Evolutionary conservation across 2,113 vertebrate genomes (phyloP).

Genomic region (Elaphurus davidianus): DNA sequence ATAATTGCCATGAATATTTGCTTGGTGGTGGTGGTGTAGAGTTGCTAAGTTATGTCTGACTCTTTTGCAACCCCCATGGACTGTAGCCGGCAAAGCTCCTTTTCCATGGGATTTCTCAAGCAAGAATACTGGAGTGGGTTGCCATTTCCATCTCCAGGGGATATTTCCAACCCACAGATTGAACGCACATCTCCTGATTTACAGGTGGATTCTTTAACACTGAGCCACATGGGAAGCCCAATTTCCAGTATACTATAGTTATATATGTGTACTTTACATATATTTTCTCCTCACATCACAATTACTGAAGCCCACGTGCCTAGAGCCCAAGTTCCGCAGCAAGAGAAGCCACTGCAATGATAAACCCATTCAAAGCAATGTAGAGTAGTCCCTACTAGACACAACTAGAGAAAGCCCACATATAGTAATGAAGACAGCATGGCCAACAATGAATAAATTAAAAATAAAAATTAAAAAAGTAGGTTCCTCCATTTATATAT

Average conservation of each 20-base stretch:
- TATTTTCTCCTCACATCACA: background rate
- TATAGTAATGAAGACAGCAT: background rate
- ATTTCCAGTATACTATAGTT: background rate
- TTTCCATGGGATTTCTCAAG: background rate
- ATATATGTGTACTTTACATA: background rate
- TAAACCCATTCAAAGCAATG: background rate
- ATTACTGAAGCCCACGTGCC: background rate
- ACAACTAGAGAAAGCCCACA: background rate
- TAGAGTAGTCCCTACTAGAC: background rate
- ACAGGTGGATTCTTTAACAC: background rate
- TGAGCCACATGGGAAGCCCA: background rate
- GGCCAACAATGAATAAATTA: background rate
- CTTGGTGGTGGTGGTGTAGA: background rate
- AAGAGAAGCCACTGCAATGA: background rate
- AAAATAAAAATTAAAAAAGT: background rate
- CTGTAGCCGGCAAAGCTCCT: background rate
- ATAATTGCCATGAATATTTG: background rate
- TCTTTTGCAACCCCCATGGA: background rate
- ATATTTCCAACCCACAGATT: background rate
- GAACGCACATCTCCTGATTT: background rate
- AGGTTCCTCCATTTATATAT: background rate
- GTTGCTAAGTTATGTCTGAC: background rate
- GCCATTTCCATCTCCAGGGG: background rate
- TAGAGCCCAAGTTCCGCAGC: background rate
- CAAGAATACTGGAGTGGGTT: background rate